Conservation (phyloP, 2,888 invertebrate genomes). For the Andrena bucephala region DNA sequence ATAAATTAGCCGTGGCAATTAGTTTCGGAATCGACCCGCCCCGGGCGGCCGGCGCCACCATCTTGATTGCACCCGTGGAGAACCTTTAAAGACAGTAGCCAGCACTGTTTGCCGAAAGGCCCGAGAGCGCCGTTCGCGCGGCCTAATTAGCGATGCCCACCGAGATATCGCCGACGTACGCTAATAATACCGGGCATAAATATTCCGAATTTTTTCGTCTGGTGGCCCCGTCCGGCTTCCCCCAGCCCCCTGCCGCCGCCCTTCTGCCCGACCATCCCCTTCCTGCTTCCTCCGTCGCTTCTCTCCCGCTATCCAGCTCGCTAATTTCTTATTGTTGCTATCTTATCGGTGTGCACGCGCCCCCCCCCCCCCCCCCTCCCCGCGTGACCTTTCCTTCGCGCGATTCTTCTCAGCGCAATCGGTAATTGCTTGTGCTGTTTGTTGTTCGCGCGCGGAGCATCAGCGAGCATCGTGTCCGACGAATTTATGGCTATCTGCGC, state of each 20-base stretch:
- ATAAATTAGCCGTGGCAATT: constrained; percentile 85
- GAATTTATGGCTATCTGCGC: not conserved
- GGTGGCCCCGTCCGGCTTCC: constrained; percentile 63
- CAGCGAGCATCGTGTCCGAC: not conserved
- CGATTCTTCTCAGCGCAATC: not conserved
- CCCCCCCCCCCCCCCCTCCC: no score
- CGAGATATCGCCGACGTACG: constrained; percentile 83
- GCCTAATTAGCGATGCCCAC: constrained; percentile 85
- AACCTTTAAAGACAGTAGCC: constrained; percentile 82
- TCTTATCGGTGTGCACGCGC: not conserved
- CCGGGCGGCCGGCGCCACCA: constrained; percentile 84
- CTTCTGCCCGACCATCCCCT: not conserved
- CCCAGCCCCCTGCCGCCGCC: constrained; percentile 20
- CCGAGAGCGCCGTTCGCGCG: constrained; percentile 75
- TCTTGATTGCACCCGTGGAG: constrained; percentile 81
- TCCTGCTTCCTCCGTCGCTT: not conserved
- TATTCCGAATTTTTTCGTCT: constrained; percentile 83
- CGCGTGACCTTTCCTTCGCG: not conserved
- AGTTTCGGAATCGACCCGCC: constrained; percentile 84
- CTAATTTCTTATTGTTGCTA: constrained; percentile 35
- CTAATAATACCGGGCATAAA: constrained; percentile 84
- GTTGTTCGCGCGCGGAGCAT: not conserved
- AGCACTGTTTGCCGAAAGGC: constrained; percentile 84
- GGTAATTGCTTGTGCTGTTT: not conserved
- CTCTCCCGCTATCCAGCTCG: not conserved